Conservation (phyloP, 2,797 vertebrate species). For the Sebastes taczanowskii region DNA sequence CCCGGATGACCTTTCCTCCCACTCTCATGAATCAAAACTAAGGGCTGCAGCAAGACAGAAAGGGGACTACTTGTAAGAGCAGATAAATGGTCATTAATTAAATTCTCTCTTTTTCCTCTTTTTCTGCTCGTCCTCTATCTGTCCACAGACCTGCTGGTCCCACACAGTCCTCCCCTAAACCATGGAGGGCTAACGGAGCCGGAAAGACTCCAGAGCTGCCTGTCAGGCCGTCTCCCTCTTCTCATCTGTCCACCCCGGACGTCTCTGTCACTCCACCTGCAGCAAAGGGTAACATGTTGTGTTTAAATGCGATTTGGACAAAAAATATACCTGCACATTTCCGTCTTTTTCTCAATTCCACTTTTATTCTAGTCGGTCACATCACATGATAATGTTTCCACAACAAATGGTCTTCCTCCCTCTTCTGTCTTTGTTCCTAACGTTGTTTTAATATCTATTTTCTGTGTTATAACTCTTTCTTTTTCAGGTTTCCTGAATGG, state of each 20-base stretch:
- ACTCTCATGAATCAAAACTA: constrained; percentile 43
- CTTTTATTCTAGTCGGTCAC: background rate
- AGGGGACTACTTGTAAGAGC: background rate
- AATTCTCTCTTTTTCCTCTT: background rate
- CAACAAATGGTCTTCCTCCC: background rate
- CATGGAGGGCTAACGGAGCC: constrained; percentile 13
- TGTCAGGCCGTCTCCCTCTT: background rate
- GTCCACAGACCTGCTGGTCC: constrained; percentile 53
- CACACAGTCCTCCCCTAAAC: constrained; percentile 38
- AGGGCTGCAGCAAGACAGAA: background rate
- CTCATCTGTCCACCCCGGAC: background rate
- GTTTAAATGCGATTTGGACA: background rate
- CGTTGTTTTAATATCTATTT: background rate
- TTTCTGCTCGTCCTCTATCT: background rate
- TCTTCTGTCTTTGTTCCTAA: background rate
- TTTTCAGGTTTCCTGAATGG: constrained; percentile 57
- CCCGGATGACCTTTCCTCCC: constrained; percentile 52
- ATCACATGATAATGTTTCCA: background rate
- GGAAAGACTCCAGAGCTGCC: constrained; percentile 29
- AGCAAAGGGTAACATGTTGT: constrained; percentile 32
- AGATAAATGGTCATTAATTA: background rate
- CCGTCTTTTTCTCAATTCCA: background rate
- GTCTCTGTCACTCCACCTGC: constrained; percentile 24
- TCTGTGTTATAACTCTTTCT: background rate
- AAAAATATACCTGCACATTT: background rate